Evolutionary conservation across 23 tunicate species (phyloP), one percentile per base, ranked within the genome.

Genomic region (Corella eumyota): DNA sequence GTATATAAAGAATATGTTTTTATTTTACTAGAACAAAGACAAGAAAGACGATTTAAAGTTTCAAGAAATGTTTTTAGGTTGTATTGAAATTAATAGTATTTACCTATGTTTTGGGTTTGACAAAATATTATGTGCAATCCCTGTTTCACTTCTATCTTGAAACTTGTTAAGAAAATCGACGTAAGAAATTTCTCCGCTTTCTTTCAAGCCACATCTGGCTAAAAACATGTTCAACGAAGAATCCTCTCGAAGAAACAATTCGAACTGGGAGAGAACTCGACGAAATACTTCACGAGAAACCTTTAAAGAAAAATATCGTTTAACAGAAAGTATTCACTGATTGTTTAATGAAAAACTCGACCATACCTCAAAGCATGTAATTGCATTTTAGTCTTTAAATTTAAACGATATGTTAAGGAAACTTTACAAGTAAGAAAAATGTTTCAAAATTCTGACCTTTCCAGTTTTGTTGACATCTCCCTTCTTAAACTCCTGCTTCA

Each of bases 121-220:
- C 45, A 88, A 47, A 48, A 88, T 73, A 26, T 91, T 79, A 52
- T 92, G 92, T 11, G 93, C 79, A 57, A 92, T 71, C 46, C 98
- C 98, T 3, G 92, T 71, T 31, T 83, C 98, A 40, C 93, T 81
- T 30, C 98, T 38, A 36, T 92, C 98, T 34, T 92, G 98, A 54
- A 92, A 92, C 47, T 74, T 73, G 53, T 79, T 81, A 3, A 92
- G 66, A 47, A 92, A 83, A 27, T 54, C 49, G 1, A 66, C 81
- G 76, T 92, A 92, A 45, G 71, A 70, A 17, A 92, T 83, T 17
- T 83, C 93, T 1, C 93, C 93, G 0, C 62, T 44, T 32, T 76
- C 87, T 26, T 79, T 60, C 33, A 92, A 56, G 17, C 98, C 90
- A 38, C 92, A 75, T 0, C 98, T 66, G 1, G 93, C 81, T 0